These are phyloP conservation scores for Epirrhoe alternata DNA, from an alignment of 2,888 invertebrate species.

Conservation along the genomic window DNA sequence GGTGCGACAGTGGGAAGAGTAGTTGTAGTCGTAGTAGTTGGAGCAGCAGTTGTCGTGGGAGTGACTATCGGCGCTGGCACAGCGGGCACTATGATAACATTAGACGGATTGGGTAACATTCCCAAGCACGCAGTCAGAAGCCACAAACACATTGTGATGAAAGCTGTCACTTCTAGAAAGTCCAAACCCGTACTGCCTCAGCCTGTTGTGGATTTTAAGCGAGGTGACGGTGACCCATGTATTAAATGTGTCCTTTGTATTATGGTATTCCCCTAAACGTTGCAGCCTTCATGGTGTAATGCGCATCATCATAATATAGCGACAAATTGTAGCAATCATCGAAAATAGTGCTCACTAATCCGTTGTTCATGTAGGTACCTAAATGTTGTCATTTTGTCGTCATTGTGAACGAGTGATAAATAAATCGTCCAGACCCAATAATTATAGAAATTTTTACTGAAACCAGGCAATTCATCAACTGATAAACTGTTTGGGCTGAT, in stretches of 20 bases:
- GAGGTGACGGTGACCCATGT: conserved; percentile 58
- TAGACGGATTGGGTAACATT: conserved; percentile 67
- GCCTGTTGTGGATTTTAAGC: conserved; percentile 39
- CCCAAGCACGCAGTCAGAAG: conserved; percentile 79
- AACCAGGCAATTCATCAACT: conserved; percentile 16
- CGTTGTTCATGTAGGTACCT: conserved; percentile 53
- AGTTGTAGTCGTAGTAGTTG: conserved; percentile 9
- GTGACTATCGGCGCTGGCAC: conserved; percentile 72
- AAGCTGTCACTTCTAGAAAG: conserved; percentile 31
- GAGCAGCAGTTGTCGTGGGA: conserved; percentile 55
- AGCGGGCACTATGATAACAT: conserved; percentile 54
- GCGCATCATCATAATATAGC: conserved; percentile 69
- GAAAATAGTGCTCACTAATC: conserved; percentile 75
- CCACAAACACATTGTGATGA: conserved; percentile 78
- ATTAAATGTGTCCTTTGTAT: conserved; percentile 77
- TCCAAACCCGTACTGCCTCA: conserved; percentile 25
- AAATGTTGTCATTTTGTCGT: conserved; percentile 60
- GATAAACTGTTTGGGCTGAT: conserved; percentile 11
- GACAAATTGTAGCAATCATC: conserved; percentile 81
- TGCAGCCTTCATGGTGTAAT: conserved; percentile 81
- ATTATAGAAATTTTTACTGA: conserved; percentile 38
- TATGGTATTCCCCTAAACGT: conserved; percentile 80
- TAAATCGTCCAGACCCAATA: conserved; percentile 46
- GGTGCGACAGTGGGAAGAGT: conserved; percentile 38
- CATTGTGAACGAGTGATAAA: conserved; percentile 51